These are phyloP conservation scores for Galaxias olidus DNA, from an alignment of 2,797 vertebrate genomes.

Conservation along the genomic window DNA sequence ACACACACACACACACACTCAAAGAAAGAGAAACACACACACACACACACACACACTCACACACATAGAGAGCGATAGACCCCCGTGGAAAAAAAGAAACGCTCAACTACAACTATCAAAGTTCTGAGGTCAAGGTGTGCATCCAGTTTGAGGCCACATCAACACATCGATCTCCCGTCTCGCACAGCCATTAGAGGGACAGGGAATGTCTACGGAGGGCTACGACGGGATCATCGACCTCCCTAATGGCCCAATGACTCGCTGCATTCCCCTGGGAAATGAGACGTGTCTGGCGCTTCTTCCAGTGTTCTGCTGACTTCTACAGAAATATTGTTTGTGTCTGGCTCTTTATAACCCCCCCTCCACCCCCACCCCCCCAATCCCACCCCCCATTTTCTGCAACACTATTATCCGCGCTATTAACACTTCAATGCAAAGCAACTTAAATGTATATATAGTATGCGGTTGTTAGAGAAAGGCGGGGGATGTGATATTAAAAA, in stretches of 20 bases:
- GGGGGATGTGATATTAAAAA: background rate
- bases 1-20: background rate
- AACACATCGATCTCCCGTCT: too few species aligned
- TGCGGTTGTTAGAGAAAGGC: too few species aligned
- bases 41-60: background rate
- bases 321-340: slow-evolving; percentile 29
- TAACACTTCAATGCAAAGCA: slow-evolving; percentile 10
- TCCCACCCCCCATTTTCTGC: background rate
- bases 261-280: slow-evolving; percentile 36
- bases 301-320: slow-evolving; percentile 30
- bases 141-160: too few species aligned
- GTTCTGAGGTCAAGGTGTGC: too few species aligned
- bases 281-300: slow-evolving; percentile 27
- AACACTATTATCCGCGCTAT: background rate
- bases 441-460: too few species aligned
- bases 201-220: background rate
- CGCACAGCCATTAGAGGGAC: background rate
- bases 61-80: background rate
- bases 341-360: slow-evolving; percentile 16
- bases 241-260: slow-evolving; percentile 8
- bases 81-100: too few species aligned
- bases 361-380: background rate
- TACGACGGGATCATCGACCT: slow-evolving; percentile 1
- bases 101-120: background rate
- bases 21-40: background rate